Percentiles rank a stretch among this genome's conserved stretches.
phyloP scores from a whole-genome alignment of 1,140 invertebrate genomes.

The Bradynema listronoti region DNA sequence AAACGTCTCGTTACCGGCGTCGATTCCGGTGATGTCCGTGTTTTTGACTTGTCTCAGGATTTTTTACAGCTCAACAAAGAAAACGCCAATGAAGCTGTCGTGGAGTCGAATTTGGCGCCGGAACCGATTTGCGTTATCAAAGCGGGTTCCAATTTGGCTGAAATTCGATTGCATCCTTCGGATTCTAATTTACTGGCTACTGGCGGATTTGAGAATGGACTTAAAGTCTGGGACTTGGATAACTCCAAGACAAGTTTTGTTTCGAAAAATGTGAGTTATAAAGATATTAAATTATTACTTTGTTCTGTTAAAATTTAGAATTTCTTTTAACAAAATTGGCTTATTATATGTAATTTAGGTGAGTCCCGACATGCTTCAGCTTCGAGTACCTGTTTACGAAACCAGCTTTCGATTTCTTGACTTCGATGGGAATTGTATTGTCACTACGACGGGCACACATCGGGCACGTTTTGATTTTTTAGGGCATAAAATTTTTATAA shows the following conservation, averaged over 20 bases:
- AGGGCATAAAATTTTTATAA: constrained; percentile 5
- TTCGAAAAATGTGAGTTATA: constrained; percentile 44
- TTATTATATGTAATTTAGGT: no score
- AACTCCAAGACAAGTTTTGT: constrained; percentile 17
- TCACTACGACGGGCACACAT: constrained; percentile 34
- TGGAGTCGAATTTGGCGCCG: constrained; percentile 13
- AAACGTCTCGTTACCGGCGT: constrained; percentile 28
- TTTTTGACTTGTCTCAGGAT: constrained; percentile 19
- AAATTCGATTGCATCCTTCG: no score
- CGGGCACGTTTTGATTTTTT: constrained; percentile 16
- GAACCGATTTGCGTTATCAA: neutral
- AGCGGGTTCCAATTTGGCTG: no score
- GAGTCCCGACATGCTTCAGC: constrained; percentile 15
- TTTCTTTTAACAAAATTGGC: no score
- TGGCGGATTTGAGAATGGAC: constrained; percentile 34
- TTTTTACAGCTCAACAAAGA: constrained; percentile 7
- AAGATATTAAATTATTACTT: no score
- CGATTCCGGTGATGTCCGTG: constrained; percentile 23
- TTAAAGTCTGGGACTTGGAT: constrained; percentile 38
- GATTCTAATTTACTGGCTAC: no score
- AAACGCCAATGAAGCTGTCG: constrained; percentile 25
- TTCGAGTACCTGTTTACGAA: constrained; percentile 31
- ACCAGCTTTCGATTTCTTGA: constrained; percentile 24
- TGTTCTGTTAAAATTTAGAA: no score
- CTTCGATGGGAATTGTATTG: constrained; percentile 18